Base-by-base conservation (phyloP, 2,888 invertebrate genomes). In the Pelosia muscerda region DNA sequence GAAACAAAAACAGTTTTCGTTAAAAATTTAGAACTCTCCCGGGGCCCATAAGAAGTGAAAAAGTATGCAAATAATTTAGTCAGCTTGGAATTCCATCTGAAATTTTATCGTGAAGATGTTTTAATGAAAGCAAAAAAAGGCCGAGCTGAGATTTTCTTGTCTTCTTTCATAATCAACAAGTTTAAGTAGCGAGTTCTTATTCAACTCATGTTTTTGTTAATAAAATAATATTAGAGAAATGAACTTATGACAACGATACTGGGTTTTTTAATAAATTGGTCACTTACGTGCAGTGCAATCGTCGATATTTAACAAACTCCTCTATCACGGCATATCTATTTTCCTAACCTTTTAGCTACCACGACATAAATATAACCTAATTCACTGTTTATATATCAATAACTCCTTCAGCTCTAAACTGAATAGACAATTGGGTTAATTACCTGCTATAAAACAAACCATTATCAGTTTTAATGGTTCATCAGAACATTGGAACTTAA, bases 381-480 rank as follows among this genome's bases (percentile, higher is more conserved):
- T 49, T 49, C 49, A n/a, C 49, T 49, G 9, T 49, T 49, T n/a
- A 19, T 49, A 49, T n/a, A 19, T 49, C 49, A 49, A 49, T 49
- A n/a, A 49, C 49, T 49, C n/a, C 6, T 19, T 49, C 9, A n/a
- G 19, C 49, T n/a, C n/a, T 49, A 49, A 49, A 63, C 62, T 38
- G 57, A 57, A 25, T 61, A 22, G 4, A 58, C 13, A 55, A 64
- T 63, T 61, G 56, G 63, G 63, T 34, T 19, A 63, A 66, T 55
- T 65, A 34, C 65, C 56, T 42, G 25, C 57, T 23, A 13, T 72
- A 66, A 77, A 77, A 69, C 23, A 65, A 69, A 34, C 67, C 67
- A 4, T 62, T 71, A 71, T 65, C 74, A 19, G 13, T 53, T 58
- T 63, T 42, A 68, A 65, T 56, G 58, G 61, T 68, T n/a, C 56